These are phyloP conservation scores for Ceyx melanurus DNA, from an alignment of 2,113 vertebrate species.

Conservation along the genomic window DNA sequence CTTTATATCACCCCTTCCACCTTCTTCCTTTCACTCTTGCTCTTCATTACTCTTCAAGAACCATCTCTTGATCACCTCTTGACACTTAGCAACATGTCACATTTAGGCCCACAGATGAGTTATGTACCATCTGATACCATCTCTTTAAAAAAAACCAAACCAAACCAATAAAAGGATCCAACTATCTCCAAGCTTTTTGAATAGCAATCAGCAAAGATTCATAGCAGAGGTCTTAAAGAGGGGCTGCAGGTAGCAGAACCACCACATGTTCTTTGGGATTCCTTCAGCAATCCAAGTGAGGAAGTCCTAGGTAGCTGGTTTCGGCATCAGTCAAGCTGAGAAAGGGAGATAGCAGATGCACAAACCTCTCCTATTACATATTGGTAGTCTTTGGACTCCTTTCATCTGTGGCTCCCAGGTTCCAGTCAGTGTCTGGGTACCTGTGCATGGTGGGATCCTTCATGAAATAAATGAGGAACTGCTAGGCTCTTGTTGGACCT, in stretches of 20 bases:
- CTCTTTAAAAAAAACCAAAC: not conserved
- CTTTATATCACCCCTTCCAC: not conserved
- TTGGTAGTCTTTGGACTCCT: not conserved
- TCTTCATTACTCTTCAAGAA: not conserved
- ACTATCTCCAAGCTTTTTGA: not conserved
- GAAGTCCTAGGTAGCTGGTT: not conserved
- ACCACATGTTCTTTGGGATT: not conserved
- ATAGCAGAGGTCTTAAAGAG: not conserved
- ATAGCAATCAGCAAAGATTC: not conserved
- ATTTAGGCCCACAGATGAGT: not conserved
- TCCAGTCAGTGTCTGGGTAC: not conserved
- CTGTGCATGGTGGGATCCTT: not conserved
- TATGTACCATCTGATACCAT: not conserved
- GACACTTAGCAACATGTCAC: not conserved
- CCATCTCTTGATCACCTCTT: not conserved
- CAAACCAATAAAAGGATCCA: not conserved
- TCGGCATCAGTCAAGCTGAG: not conserved
- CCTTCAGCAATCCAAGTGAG: not conserved
- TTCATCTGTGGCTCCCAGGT: not conserved
- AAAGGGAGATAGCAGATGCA: not conserved
- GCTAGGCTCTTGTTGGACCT: not conserved
- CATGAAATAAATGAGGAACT: not conserved
- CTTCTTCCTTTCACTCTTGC: not conserved
- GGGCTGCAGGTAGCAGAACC: not conserved
- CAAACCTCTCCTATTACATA: not conserved